These are phyloP conservation scores for Drosophila yakuba DNA, from an alignment of 1,140 invertebrate genomes.

Conservation along the genomic window DNA sequence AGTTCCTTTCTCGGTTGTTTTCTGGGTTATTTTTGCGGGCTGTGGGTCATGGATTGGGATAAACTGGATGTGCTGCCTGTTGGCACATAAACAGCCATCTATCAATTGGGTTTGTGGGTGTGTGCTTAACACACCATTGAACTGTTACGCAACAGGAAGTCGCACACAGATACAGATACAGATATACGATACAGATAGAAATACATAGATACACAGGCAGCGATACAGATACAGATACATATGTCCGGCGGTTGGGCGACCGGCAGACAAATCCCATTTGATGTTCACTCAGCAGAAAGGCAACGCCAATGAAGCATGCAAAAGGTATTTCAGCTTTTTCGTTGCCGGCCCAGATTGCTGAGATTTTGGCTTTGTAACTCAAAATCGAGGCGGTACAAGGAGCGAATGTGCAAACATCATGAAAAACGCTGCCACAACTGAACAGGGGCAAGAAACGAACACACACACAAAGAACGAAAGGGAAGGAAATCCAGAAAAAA, in stretches of 20 bases:
- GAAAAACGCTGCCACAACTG: constrained; percentile 60
- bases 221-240: constrained; percentile 41
- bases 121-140: constrained; percentile 79
- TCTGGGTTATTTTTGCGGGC: constrained; percentile 54
- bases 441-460: constrained; percentile 8
- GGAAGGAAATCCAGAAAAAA: constrained; percentile 1
- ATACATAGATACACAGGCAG: constrained; percentile 14
- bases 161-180: constrained; percentile 11
- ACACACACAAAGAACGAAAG: neutral
- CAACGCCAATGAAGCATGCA: constrained; percentile 82
- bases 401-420: constrained; percentile 81
- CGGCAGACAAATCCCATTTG: constrained; percentile 78
- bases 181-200: neutral
- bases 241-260: constrained; percentile 57
- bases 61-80: constrained; percentile 39
- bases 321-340: constrained; percentile 79
- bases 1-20: too few relatives aligned
- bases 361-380: constrained; percentile 82
- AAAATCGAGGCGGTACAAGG: constrained; percentile 72
- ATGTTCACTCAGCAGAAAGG: constrained; percentile 83
- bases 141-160: constrained; percentile 73
- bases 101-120: constrained; percentile 28
- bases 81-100: constrained; percentile 68
- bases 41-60: constrained; percentile 20
- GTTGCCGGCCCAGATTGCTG: constrained; percentile 52